These are phyloP conservation scores for Archaeoteleia sp. DNA, from an alignment of 2,888 invertebrate genomes.

Conservation along the genomic window DNA sequence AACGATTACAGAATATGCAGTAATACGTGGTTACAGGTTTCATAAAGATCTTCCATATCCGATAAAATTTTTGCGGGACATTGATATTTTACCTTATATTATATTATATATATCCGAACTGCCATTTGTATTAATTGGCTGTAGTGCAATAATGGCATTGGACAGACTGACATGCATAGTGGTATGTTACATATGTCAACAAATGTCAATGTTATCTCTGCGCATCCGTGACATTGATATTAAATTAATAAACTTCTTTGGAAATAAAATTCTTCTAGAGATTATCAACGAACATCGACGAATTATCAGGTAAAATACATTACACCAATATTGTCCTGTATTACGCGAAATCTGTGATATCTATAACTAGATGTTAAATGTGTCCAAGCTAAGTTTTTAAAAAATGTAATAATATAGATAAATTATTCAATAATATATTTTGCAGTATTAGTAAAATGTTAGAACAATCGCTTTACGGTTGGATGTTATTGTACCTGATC, in stretches of 20 bases:
- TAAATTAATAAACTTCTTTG: background rate
- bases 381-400: too few species aligned
- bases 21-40: background rate
- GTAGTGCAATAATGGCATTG: background rate
- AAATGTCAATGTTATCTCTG: background rate
- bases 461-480: too few species aligned
- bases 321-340: too few species aligned
- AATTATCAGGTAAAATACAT: conserved; percentile 14
- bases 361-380: too few species aligned
- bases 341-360: too few species aligned
- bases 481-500: too few species aligned
- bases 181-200: conserved; percentile 4
- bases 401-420: too few species aligned
- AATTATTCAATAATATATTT: too few species aligned
- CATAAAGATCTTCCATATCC: background rate
- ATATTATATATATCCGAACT: background rate
- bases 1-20: conserved; percentile 2
- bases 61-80: conserved; percentile 6
- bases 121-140: background rate
- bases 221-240: background rate
- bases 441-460: too few species aligned
- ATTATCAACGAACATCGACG: conserved; percentile 8
- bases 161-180: background rate
- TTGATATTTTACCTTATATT: background rate
- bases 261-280: conserved; percentile 2